A percentile compares a stretch with the other conserved stretches of the same genome.
These are phyloP conservation scores for Cebus imitator DNA, from an alignment of 2,113 vertebrate genomes.

Conservation along the genomic window DNA sequence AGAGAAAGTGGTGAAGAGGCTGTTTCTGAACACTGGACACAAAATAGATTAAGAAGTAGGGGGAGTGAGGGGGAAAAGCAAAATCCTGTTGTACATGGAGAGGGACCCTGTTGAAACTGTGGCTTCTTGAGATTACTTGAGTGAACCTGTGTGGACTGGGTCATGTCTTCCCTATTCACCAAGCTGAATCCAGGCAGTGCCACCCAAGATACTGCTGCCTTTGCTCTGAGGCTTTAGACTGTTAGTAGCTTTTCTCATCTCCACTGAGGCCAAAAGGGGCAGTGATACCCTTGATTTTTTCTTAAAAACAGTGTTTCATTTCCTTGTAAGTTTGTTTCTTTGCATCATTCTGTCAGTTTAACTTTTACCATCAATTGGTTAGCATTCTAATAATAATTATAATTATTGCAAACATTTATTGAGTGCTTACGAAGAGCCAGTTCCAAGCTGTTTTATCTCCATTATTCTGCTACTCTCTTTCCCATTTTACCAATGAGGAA, in stretches of 20 bases:
- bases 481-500: neutral
- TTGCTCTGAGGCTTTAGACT: neutral
- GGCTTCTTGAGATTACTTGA: neutral
- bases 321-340: slow-evolving; percentile 11
- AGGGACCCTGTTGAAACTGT: neutral
- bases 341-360: slow-evolving; percentile 13
- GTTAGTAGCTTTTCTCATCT: neutral
- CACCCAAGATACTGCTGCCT: neutral
- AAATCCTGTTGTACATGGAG: neutral
- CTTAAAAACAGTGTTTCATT: neutral
- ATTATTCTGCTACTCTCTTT: neutral
- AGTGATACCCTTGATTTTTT: neutral
- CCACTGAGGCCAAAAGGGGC: neutral
- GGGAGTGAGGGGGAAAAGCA: neutral
- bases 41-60: neutral
- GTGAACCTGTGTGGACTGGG: neutral
- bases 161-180: neutral
- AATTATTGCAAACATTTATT: neutral
- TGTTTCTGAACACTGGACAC: neutral
- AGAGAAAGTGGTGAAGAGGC: neutral
- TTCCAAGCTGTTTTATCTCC: neutral
- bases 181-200: neutral
- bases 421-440: neutral
- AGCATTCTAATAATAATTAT: neutral
- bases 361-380: neutral